Evolutionary conservation across 2,113 vertebrate genomes (phyloP), one percentile per base, ranked within the genome.

Genomic region (Odocoileus hemionus): DNA sequence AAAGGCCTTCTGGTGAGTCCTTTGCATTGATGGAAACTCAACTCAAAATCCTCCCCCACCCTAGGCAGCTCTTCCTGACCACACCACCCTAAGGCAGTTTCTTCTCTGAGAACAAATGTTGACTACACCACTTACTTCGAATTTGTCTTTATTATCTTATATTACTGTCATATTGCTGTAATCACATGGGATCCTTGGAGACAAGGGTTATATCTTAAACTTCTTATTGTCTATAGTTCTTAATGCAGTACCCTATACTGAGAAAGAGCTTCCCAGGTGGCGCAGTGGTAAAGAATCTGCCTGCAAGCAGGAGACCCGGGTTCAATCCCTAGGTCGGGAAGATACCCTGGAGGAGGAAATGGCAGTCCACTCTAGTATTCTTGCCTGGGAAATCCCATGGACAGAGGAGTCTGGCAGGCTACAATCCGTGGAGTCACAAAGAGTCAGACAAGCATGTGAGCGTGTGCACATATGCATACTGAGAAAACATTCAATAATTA

Each of bases 21-120:
- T 96, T 95, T 64, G 47, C 14, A 50, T 78, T 92, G 79, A 36
- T 60, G 58, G 55, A 94, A 96, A 92, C 92, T 64, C 58, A 85
- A 60, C 12, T 74, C 45, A 89, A 80, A 94, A 83, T 14, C 39
- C 61, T 13, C 70, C 39, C 13, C 9, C 19, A 55, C 28, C 39
- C 50, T 60, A 96, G 57, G 47, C 17, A 93, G 36, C 86, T 91
- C 57, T 96, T 79, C 45, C 52, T 64, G n/a, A 86, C 57, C 30
- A 50, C 25, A 64, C 28, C 26, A 64, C 43, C 8, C 12, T 86
- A 86, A 84, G 33, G 17, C 8, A 61, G 33, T 26, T n/a, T 89
- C 74, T 76, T 70, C 70, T 86, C 25, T 64, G 45, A 94, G 7
- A 74, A 50, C 7, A 21, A n/a, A 10, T 60, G 16, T 76, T 25